Percentiles rank a stretch among this genome's conserved stretches.
Conservation (phyloP, 2,113 vertebrate species). For the Puma concolor region DNA sequence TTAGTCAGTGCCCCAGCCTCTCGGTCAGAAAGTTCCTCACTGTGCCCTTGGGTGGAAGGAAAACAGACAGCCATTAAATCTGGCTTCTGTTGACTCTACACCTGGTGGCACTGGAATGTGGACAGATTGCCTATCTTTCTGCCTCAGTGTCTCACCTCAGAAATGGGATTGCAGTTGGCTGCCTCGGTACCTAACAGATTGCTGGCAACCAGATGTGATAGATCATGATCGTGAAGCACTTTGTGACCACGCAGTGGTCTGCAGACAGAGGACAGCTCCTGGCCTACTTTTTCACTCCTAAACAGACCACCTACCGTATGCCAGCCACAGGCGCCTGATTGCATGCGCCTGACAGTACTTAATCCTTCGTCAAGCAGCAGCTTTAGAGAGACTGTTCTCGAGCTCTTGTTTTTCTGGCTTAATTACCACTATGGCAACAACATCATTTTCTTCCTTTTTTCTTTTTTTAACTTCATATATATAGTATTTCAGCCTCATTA, state of each 20-base stretch:
- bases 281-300: neutral
- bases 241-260: neutral
- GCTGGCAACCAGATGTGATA: neutral
- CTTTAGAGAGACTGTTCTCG: slow-evolving; percentile 8
- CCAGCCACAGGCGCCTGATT: neutral
- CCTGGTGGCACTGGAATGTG: neutral
- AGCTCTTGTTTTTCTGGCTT: slow-evolving; percentile 60
- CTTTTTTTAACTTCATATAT: neutral
- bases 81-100: neutral
- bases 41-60: neutral
- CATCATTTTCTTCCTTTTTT: neutral
- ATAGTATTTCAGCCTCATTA: slow-evolving; percentile 50
- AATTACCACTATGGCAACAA: slow-evolving; percentile 44
- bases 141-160: neutral
- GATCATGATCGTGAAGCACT: neutral
- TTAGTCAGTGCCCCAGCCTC: neutral
- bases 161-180: neutral
- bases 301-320: neutral
- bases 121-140: neutral
- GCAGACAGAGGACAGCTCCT: neutral
- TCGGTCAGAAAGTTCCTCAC: neutral
- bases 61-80: neutral
- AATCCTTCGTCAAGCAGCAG: neutral
- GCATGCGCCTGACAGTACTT: neutral
- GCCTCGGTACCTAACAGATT: neutral